These are phyloP conservation scores for Lochmaea crataegi DNA, from an alignment of 2,888 invertebrate genomes.

Conservation along the genomic window DNA sequence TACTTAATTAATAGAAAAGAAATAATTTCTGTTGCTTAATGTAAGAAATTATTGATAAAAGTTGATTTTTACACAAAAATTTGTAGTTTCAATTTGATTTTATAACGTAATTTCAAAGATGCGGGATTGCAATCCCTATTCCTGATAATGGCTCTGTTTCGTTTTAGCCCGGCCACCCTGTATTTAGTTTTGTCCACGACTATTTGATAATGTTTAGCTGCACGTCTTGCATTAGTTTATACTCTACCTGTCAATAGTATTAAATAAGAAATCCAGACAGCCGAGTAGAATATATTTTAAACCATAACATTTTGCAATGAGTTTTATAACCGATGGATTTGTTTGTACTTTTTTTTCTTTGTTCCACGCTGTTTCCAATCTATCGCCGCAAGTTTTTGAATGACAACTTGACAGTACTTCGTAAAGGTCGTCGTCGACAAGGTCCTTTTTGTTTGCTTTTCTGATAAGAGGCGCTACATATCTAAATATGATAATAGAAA, in stretches of 20 bases:
- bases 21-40: too few species aligned
- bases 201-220: too few species aligned
- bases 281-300: slow-evolving; percentile 44
- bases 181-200: too few species aligned
- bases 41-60: too few species aligned
- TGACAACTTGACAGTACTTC: slow-evolving; percentile 64
- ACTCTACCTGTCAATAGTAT: slow-evolving; percentile 39
- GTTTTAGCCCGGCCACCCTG: too few species aligned
- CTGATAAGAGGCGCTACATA: slow-evolving; percentile 75
- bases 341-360: slow-evolving; percentile 29
- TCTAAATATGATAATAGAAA: slow-evolving; percentile 62
- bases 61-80: too few species aligned
- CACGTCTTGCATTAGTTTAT: slow-evolving; percentile 13
- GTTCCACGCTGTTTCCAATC: slow-evolving; percentile 51
- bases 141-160: too few species aligned
- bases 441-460: slow-evolving; percentile 72
- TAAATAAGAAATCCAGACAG: slow-evolving; percentile 36
- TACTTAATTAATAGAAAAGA: too few species aligned
- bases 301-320: slow-evolving; percentile 44
- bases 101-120: too few species aligned
- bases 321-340: slow-evolving; percentile 35
- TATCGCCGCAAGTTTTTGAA: slow-evolving; percentile 47
- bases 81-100: too few species aligned
- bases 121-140: too few species aligned
- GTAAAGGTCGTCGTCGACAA: slow-evolving; percentile 72